Base-by-base conservation (phyloP, 2,113 vertebrate genomes). In the Columbina picui region DNA sequence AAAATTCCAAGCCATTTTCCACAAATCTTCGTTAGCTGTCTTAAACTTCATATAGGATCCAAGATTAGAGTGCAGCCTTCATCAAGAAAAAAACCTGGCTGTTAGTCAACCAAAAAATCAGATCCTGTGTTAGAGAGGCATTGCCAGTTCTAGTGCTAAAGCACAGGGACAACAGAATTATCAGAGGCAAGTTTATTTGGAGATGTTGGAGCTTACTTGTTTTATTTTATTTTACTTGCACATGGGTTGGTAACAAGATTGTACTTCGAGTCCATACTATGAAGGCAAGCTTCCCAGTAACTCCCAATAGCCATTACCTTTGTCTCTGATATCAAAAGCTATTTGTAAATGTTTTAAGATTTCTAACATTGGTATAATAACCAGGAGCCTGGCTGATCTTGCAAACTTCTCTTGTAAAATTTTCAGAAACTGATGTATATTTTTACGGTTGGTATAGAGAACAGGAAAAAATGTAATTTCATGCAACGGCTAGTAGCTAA, bases 61-160 rank as follows among this genome's bases (percentile, higher is more conserved):
- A 84, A 60, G 38, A 39, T 43, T 7, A 49, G 77, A 77, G 41
- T 7, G 26, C 59, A 75, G 7, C 19, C 32, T 45, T 27, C 52
- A 39, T 74, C 77, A 55, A 86, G 70, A 93, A 39, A 30, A 36
- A 8, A 0, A 49, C 14, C 16, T 67, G 63, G 22, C 34, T 59
- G 9, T 38, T 4, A 20, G 22, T 2, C 0, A 0, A 60, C 25
- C 17, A 55, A 52, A 83, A 63, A 34, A 26, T 20, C 26, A 29
- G 71, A 19, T 9, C 9, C 10, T 26, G 8, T 53, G 14, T 47
- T 56, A 56, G 38, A 71, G 18, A 59, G 52, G 9, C 4, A 1
- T n/a, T 70, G 45, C 6, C 32, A 29, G 22, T 30, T 30, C 29
- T 14, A 74, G 7, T 43, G 80, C 61, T 38, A 89, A 50, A 68